Evolutionary conservation across 2,113 vertebrate genomes (phyloP).

Genomic region (Eolophus roseicapilla): DNA sequence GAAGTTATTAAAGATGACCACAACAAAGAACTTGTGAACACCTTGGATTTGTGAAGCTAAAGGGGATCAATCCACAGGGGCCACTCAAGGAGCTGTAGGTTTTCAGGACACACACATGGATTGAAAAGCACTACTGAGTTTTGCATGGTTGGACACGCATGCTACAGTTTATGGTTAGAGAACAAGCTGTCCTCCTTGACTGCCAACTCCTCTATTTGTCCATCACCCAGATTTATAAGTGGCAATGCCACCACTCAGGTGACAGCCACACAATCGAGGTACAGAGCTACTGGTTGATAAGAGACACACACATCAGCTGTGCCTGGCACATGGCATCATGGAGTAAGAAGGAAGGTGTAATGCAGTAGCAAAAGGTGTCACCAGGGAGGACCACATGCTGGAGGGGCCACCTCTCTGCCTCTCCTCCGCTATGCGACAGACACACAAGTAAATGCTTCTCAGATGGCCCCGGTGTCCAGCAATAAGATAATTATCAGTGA

Average conservation of each 20-base stretch:
- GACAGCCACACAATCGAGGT: background rate
- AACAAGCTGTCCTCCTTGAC: background rate
- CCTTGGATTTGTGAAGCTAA: background rate
- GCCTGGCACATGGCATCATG: accelerated
- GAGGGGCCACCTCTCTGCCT: background rate
- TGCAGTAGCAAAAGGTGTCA: background rate
- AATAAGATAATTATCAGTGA: background rate
- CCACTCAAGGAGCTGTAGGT: accelerated
- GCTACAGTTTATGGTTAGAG: background rate
- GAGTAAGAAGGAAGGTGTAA: background rate
- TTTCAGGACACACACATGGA: background rate
- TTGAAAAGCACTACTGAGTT: accelerated
- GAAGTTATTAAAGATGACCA: background rate
- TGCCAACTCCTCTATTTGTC: no score
- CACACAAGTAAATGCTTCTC: background rate
- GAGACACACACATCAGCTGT: background rate
- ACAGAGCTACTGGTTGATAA: background rate
- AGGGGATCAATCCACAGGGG: background rate
- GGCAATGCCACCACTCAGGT: background rate
- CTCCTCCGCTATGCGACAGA: background rate
- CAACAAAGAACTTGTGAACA: no score
- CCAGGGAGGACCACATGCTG: accelerated
- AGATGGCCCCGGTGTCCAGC: background rate
- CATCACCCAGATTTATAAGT: background rate
- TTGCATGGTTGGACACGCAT: accelerated